A percentile compares a stretch with the other conserved stretches of the same genome.
Conservation (phyloP, 2,797 vertebrate species). For the Rallus crepitans region DNA sequence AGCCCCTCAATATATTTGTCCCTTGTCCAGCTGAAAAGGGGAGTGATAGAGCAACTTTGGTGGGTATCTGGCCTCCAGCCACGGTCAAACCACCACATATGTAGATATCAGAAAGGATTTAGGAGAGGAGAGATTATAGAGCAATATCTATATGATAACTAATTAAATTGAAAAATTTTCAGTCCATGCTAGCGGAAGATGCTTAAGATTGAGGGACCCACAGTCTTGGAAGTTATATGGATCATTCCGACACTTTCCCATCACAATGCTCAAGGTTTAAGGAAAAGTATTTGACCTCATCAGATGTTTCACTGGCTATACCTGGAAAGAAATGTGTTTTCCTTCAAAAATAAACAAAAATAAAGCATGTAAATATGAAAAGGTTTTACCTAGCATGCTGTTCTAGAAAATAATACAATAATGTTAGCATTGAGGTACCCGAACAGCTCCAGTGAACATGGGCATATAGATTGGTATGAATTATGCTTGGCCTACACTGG, state of each 20-base stretch:
- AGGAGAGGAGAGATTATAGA: constrained; percentile 51
- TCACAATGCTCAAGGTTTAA: background rate
- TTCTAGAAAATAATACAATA: background rate
- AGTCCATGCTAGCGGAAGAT: background rate
- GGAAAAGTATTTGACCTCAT: background rate
- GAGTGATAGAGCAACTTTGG: no score
- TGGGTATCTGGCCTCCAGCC: no score
- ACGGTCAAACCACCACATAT: no score
- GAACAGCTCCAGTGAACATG: background rate
- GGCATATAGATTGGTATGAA: background rate
- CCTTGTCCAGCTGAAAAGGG: no score
- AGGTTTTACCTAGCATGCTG: background rate
- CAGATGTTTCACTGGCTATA: background rate
- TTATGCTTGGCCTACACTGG: background rate
- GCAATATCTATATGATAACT: constrained; percentile 68
- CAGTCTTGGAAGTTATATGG: background rate
- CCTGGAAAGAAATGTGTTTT: background rate
- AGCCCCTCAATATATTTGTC: no score
- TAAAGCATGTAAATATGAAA: background rate
- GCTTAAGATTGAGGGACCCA: background rate
- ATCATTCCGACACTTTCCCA: constrained; percentile 10
- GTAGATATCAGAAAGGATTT: constrained; percentile 68
- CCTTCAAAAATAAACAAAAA: background rate
- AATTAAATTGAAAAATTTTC: constrained; percentile 65
- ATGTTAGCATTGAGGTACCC: background rate